Conservation (phyloP, 2,888 invertebrate species). For the Hemicrepidius hirtus region DNA sequence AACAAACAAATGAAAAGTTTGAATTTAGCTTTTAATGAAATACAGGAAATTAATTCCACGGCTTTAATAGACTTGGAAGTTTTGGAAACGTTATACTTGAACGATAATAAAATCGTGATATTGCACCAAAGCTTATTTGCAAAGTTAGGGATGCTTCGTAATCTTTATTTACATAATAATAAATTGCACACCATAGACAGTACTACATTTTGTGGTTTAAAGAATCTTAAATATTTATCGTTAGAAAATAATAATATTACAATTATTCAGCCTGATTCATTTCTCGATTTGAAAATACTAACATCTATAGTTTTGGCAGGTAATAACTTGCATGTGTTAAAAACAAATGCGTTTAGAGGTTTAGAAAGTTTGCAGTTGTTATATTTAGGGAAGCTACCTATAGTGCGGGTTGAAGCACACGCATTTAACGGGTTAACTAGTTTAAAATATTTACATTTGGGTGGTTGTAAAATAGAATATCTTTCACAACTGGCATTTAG, state of each 20-base stretch:
- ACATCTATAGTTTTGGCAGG: too few species aligned
- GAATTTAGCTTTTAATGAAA: slow-evolving; percentile 24
- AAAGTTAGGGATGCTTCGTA: background rate
- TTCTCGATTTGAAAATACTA: background rate
- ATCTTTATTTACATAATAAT: slow-evolving; percentile 19
- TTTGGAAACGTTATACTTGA: slow-evolving; percentile 68
- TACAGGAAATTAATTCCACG: slow-evolving; percentile 6
- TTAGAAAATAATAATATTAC: slow-evolving; percentile 14
- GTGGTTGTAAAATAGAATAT: too few species aligned
- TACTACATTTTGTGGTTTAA: slow-evolving; percentile 18
- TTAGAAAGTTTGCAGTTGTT: background rate
- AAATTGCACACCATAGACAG: too few species aligned
- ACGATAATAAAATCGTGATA: slow-evolving; percentile 61
- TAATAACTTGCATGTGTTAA: background rate
- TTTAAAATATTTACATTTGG: too few species aligned
- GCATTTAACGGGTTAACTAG: too few species aligned
- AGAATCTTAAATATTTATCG: slow-evolving; percentile 15
- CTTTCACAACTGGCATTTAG: background rate
- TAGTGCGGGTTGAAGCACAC: background rate
- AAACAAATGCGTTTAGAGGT: background rate
- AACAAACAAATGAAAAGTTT: slow-evolving; percentile 21
- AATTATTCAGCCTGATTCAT: background rate
- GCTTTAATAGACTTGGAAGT: slow-evolving; percentile 51
- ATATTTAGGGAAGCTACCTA: background rate
- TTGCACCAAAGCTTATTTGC: background rate